Base-by-base conservation (phyloP, 2,797 vertebrate species). In the Todus mexicanus region DNA sequence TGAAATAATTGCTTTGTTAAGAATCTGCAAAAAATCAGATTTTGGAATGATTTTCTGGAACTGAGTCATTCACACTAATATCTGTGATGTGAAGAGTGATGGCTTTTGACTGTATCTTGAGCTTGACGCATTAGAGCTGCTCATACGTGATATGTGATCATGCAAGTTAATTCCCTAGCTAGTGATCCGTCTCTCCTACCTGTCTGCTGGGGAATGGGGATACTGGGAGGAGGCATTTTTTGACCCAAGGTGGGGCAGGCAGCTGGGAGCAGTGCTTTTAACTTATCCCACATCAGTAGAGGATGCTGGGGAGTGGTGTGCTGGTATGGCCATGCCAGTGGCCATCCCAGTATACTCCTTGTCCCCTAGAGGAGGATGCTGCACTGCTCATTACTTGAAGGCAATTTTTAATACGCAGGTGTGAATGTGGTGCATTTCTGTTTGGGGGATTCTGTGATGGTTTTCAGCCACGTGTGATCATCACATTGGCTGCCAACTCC, bases 1-100 rank as follows among this genome's bases (percentile, higher is more conserved):
- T 90, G 61, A 96, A 96, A 83, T 93, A 95, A 96, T 92, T 92
- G 38, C 72, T 85, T 71, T 84, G 66, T 92, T 94, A 87, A 69
- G 59, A 92, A 90, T 79, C 50, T 94, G 81, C 57, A 92, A 69
- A 90, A 90, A 77, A 66, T 64, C 33, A 81, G 73, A 84, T 94
- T 68, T 89, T 85, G 93, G 72, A 75, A 47, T 59, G 26, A 56
- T 89, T 92, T 95, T 75, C 57, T 69, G 59, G 16, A 83, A 43
- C 60, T 84, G 66, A 95, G 42, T 92, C 57, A 94, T 94, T 83
- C 40, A 59, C 17, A 13, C 48, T 85, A 35, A 6, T 85, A 69
- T 69, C 33, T 89, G 33, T 4, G 11, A 74, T 82, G 50, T 70
- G 69, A 77, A 63, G 89, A 91, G 54, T 78, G 84, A 78, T 80